These are phyloP conservation scores for Chelonia mydas DNA, from an alignment of 2,797 vertebrate species.

Conservation along the genomic window DNA sequence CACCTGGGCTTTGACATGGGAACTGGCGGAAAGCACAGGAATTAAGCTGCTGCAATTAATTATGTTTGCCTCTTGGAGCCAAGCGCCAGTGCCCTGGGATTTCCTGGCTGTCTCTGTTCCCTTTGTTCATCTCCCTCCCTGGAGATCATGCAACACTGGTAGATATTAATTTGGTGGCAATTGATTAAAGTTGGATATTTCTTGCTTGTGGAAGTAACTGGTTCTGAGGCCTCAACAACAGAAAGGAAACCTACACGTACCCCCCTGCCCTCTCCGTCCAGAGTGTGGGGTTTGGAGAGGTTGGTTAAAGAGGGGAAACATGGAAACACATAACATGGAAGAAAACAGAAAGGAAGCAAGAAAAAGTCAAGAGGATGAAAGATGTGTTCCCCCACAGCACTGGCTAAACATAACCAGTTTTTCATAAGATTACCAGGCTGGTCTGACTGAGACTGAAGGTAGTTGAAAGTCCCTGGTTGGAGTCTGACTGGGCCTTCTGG, in stretches of 20 bases:
- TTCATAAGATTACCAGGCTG: neutral
- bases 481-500: neutral
- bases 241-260: neutral
- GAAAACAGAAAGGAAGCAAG: neutral
- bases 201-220: conserved; percentile 29
- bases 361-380: rapidly evolving
- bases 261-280: neutral
- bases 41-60: conserved; percentile 76
- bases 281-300: rapidly evolving
- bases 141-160: conserved; percentile 53
- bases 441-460: neutral
- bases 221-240: neutral
- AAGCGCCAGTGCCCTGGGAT: conserved; percentile 15
- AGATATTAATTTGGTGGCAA: conserved; percentile 72
- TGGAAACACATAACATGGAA: neutral
- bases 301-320: neutral
- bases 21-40: conserved; percentile 52
- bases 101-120: neutral
- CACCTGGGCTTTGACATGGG: conserved; percentile 63
- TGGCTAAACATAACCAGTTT: neutral
- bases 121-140: conserved; percentile 58
- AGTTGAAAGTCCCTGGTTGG: neutral
- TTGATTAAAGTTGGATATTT: conserved; percentile 61
- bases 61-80: conserved; percentile 38
- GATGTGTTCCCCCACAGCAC: neutral